Evolutionary conservation across 2,797 vertebrate genomes (phyloP), one percentile per base, ranked within the genome.

Genomic region (Cygnus olor): DNA sequence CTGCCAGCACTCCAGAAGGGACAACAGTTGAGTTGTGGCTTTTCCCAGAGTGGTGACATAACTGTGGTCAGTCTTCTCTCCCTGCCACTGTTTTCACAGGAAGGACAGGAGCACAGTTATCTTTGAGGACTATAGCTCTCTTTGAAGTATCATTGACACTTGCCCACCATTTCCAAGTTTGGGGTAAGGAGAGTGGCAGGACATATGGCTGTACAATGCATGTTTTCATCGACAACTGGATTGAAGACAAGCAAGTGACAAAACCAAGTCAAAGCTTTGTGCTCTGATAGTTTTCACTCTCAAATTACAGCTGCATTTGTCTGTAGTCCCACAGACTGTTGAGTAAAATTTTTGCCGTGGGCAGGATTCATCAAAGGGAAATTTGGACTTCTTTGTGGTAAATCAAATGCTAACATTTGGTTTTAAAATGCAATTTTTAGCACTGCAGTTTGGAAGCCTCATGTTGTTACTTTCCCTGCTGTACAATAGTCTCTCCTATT

Each of bases 271-370:
- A 68, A 8, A 86, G 68, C 24, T 40, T 64, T 64, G 27, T 51
- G 57, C 28, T 58, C 32, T 14, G 42, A 14, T n/a, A 38, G 73
- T 17, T 58, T 28, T 81, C 42, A 10, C 53, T 81, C 71, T 60
- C 20, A 4, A 61, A 54, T 57, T 34, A 53, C 71, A 71, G 66
- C 66, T 66, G 76, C 53, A 3, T 38, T 64, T 74, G 36, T 28
- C 65, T 38, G 53, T 6, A 24, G 4, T 27, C 36, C 36, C 70
- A 32, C 24, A 0, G 0, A 28, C 40, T 5, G 3, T 3, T 11
- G 21, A 34, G 51, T 34, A 44, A 47, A 73, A 13, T 24, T 44
- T 32, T 45, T 10, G 63, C 10, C 8, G 2, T 1, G 32, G 58
- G 53, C 84, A 76, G n/a, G 9, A n/a, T 70, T 73, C 36, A 20